Base-by-base conservation (phyloP, 2,113 vertebrate species). In the Dendropsophus ebraccatus region DNA sequence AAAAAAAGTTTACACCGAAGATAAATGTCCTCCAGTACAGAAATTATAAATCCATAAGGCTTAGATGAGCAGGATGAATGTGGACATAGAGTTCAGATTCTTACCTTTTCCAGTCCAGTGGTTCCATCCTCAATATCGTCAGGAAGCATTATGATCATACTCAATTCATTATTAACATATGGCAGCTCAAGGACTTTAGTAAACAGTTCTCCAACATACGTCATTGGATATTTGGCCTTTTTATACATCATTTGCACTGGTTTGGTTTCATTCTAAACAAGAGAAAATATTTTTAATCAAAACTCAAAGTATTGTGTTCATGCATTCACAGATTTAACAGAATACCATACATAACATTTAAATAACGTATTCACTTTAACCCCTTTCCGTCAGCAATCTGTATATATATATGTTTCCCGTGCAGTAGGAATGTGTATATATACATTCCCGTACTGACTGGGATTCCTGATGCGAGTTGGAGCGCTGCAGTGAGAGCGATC, bases 91-190 rank as follows among this genome's bases (percentile, higher is more conserved):
- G 10, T 41, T 19, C 4, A 5, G 35, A 47, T 19, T 25, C 92
- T 90, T 92, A 98, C 97, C 73, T 88, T 90, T 89, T 94, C 92
- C 88, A 99, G 93, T 17, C 96, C 96, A 0, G 94, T 96, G 12
- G 92, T 91, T 83, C 28, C 88, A 56, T 97, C 96, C 82, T 94
- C 88, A 0, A 94, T 94, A 0, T 89, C 35, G 21, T 87, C 87
- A 0, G 97, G 97, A 1, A 99, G 94, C 85, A 98, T 77, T 82
- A 99, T 92, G 81, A 99, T 74, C 97, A 98, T 96, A 89, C 96
- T 97, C 60, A 99, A 92, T 23, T 97, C 96, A 5, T 92, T 88
- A 2, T 87, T 93, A 0, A 80, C 47, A 13, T 97, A 99, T 0
- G 96, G 96, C 19, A 99, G 67, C 90, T 96, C 97, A n/a, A 99